These are phyloP conservation scores for Hippocampus mohnikei DNA, from an alignment of 2,113 vertebrate species.

Conservation along the genomic window DNA sequence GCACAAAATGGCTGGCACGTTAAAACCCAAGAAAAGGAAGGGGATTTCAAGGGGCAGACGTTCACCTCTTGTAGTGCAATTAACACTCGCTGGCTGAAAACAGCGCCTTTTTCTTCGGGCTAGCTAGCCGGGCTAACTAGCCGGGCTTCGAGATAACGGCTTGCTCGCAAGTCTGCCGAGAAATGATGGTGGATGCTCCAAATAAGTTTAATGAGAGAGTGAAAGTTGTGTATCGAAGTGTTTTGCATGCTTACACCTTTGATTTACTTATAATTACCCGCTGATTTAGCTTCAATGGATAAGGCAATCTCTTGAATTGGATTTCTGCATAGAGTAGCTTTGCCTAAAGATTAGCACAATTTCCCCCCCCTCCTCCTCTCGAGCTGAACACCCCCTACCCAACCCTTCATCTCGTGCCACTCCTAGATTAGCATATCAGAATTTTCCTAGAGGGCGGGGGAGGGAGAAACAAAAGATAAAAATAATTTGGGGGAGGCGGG, in stretches of 20 bases:
- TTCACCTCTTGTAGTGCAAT: too few species aligned
- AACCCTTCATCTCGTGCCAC: slow-evolving; percentile 4
- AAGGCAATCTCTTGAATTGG: slow-evolving; percentile 65
- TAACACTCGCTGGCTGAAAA: too few species aligned
- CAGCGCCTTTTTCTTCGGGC: too few species aligned
- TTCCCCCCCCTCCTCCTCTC: slow-evolving; percentile 27
- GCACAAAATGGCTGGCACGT: too few species aligned
- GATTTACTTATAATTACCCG: slow-evolving; percentile 69
- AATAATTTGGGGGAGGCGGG: neutral
- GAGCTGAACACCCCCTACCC: neutral
- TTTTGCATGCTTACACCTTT: slow-evolving; percentile 65
- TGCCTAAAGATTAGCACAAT: slow-evolving; percentile 55
- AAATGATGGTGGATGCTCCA: slow-evolving; percentile 1
- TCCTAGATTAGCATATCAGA: slow-evolving; percentile 41
- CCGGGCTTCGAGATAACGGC: too few species aligned
- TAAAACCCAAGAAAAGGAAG: too few species aligned
- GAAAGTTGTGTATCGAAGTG: slow-evolving; percentile 37
- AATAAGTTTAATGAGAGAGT: slow-evolving; percentile 9
- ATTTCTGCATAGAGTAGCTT: slow-evolving; percentile 65
- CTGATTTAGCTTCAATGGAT: slow-evolving; percentile 64
- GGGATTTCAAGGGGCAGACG: too few species aligned
- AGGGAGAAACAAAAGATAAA: slow-evolving; percentile 1
- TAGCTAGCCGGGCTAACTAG: too few species aligned
- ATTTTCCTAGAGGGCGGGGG: slow-evolving; percentile 8
- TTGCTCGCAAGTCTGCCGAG: neutral